These are phyloP conservation scores for Hycleus cichorii DNA, from an alignment of 1,140 invertebrate species.

Conservation along the genomic window DNA sequence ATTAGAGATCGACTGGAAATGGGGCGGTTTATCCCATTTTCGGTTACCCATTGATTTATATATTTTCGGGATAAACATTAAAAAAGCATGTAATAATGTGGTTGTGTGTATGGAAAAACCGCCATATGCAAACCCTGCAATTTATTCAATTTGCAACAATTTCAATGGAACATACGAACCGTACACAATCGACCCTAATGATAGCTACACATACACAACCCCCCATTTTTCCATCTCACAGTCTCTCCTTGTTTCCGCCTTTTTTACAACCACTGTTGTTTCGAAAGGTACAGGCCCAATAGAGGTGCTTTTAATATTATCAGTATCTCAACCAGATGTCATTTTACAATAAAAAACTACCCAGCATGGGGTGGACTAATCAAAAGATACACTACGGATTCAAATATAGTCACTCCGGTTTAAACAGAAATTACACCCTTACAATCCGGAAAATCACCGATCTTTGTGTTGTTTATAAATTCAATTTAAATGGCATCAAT, in stretches of 20 bases:
- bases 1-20: no score
- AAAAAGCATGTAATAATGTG: no score
- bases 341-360: background rate
- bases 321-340: constrained; percentile 8
- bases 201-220: constrained; percentile 1
- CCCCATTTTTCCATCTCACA: no score
- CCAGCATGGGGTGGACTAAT: constrained; percentile 1
- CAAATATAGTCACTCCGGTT: no score
- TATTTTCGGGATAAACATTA: no score
- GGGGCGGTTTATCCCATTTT: no score
- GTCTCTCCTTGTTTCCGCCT: no score
- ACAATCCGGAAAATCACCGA: no score
- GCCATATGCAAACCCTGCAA: constrained; percentile 10
- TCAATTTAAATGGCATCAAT: no score
- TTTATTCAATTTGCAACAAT: constrained; percentile 15
- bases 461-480: no score
- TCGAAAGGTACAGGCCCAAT: background rate
- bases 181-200: constrained; percentile 12
- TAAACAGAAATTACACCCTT: no score
- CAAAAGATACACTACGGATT: background rate
- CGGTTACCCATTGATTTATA: no score
- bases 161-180: constrained; percentile 6
- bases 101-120: background rate
- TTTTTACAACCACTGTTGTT: background rate
- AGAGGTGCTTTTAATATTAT: constrained; percentile 4